Conservation (phyloP, 2,113 vertebrate species). For the Felis catus region DNA sequence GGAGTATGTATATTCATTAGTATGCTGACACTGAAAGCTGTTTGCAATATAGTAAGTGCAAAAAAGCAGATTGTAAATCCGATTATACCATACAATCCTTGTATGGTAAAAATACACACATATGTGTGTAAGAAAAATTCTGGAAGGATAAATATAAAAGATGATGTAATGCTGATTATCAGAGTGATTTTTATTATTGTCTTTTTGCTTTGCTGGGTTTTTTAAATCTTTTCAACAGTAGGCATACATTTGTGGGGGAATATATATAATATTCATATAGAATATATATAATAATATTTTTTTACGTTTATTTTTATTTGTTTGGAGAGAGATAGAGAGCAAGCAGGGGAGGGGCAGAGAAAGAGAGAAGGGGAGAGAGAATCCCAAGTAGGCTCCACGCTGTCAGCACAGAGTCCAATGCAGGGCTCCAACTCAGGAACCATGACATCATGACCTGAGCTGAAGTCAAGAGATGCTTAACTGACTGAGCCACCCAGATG, state of each 20-base stretch:
- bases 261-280: no score
- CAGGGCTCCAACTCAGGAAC: no score
- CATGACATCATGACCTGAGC: no score
- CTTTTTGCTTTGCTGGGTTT: not conserved
- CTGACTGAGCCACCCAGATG: no score
- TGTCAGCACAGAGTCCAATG: no score
- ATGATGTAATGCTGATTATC: not conserved
- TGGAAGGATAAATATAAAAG: not conserved
- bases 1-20: not conserved
- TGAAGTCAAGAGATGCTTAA: no score
- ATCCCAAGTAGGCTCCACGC: no score
- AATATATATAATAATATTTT: no score
- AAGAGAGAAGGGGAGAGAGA: no score
- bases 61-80: conserved; percentile 39
- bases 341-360: no score
- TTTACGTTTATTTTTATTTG: no score
- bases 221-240: not conserved
- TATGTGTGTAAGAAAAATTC: not conserved
- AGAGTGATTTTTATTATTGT: not conserved
- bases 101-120: conserved; percentile 20
- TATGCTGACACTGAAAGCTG: not conserved
- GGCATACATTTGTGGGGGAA: not conserved
- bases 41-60: not conserved
- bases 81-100: not conserved
- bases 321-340: no score